Conservation (phyloP, 2,113 vertebrate genomes). For the Melanostigma gelatinosum region DNA sequence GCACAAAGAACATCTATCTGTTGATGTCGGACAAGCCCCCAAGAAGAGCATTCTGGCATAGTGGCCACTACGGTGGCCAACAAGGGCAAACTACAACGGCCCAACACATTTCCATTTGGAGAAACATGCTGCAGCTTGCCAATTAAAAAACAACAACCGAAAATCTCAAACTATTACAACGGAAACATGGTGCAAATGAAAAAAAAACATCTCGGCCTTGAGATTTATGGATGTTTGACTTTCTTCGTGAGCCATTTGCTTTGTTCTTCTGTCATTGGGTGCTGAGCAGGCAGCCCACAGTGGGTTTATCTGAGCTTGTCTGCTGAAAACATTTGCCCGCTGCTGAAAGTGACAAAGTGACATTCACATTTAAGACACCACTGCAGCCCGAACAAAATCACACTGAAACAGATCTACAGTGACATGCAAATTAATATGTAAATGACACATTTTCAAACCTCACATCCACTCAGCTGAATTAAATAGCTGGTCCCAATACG, state of each 20-base stretch:
- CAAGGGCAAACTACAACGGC: background rate
- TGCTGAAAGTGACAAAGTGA: slow-evolving; percentile 6
- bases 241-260: background rate
- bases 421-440: slow-evolving; percentile 63
- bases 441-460: slow-evolving; percentile 39
- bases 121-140: background rate
- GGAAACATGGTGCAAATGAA: background rate
- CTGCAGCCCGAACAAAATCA: slow-evolving; percentile 33
- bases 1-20: slow-evolving; percentile 2
- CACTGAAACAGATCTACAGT: slow-evolving; percentile 57
- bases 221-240: background rate
- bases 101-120: background rate
- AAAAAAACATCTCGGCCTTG: background rate
- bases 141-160: background rate
- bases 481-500: slow-evolving; percentile 43
- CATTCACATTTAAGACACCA: slow-evolving; percentile 39
- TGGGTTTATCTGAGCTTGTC: background rate
- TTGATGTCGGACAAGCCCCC: background rate
- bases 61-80: background rate
- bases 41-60: background rate
- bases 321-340: background rate
- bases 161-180: background rate
- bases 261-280: no score
- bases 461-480: slow-evolving; percentile 46
- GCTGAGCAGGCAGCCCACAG: background rate